Conservation (phyloP, 1,140 invertebrate genomes). For the Lordiphosa collinella region DNA sequence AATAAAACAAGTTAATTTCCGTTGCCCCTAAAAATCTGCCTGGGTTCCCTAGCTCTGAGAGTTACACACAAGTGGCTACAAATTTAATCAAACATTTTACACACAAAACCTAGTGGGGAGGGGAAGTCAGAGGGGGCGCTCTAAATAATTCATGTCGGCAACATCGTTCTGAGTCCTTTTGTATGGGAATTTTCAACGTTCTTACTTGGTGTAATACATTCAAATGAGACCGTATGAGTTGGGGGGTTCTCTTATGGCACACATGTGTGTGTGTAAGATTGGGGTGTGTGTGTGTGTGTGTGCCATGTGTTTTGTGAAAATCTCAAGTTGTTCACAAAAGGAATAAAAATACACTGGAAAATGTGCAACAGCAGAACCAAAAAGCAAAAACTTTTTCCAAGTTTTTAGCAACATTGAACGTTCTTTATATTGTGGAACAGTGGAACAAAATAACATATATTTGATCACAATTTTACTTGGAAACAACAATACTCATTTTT, state of each 20-base stretch:
- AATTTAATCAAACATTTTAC: slow-evolving; percentile 63
- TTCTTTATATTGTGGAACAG: too few relatives aligned
- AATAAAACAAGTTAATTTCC: slow-evolving; percentile 72
- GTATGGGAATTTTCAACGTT: slow-evolving; percentile 36
- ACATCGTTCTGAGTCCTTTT: slow-evolving; percentile 48
- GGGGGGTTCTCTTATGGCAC: background rate
- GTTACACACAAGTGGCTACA: slow-evolving; percentile 38
- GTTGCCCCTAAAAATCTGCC: slow-evolving; percentile 25
- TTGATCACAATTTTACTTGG: too few relatives aligned
- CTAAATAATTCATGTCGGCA: slow-evolving; percentile 72
- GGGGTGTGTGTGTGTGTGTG: slow-evolving; percentile 14
- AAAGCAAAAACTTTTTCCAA: slow-evolving; percentile 5
- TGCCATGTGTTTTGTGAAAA: slow-evolving; percentile 18
- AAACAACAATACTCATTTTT: too few relatives aligned
- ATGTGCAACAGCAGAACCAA: slow-evolving; percentile 26
- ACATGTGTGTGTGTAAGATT: background rate
- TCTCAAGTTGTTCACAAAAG: slow-evolving; percentile 48
- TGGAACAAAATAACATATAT: slow-evolving; percentile 1
- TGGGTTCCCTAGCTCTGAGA: background rate
- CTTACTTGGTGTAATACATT: slow-evolving; percentile 68
- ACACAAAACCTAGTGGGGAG: background rate
- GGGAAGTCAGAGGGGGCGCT: slow-evolving; percentile 11
- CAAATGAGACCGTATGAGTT: slow-evolving; percentile 50
- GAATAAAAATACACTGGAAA: slow-evolving; percentile 10
- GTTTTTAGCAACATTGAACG: too few relatives aligned